Percentiles rank a stretch among this genome's conserved stretches.
Conservation (phyloP, 2,888 invertebrate genomes). For the Meloe dianella region DNA sequence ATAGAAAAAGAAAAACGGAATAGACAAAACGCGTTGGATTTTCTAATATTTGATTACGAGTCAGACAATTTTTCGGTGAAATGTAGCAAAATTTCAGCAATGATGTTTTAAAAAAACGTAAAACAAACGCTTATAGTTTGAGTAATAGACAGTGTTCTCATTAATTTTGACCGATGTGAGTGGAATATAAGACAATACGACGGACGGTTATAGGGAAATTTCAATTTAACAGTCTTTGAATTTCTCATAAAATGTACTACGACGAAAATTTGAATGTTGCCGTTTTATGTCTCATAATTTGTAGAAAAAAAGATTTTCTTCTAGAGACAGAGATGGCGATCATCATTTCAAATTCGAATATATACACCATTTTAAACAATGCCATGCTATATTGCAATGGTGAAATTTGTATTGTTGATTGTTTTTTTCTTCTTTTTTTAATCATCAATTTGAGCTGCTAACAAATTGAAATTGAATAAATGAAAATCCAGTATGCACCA, state of each 20-base stretch:
- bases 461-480: slow-evolving; percentile 12
- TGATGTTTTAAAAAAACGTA: neutral
- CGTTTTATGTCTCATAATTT: no score
- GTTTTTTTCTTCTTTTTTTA: neutral
- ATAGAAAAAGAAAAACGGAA: neutral
- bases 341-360: no score
- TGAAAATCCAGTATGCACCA: slow-evolving; percentile 10
- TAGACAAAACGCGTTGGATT: neutral
- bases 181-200: no score
- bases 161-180: no score
- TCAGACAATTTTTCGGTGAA: neutral
- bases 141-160: no score
- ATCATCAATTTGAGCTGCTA: neutral
- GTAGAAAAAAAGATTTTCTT: no score
- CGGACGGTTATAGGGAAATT: no score
- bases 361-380: neutral
- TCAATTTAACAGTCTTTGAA: no score
- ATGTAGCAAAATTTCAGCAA: neutral
- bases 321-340: no score
- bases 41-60: neutral
- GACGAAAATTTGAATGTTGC: no score
- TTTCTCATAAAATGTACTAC: no score
- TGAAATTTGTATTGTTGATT: neutral
- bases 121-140: neutral
- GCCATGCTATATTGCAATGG: neutral